Conservation (phyloP, 2,797 vertebrate species). For the Melanotaenia pygmaea region DNA sequence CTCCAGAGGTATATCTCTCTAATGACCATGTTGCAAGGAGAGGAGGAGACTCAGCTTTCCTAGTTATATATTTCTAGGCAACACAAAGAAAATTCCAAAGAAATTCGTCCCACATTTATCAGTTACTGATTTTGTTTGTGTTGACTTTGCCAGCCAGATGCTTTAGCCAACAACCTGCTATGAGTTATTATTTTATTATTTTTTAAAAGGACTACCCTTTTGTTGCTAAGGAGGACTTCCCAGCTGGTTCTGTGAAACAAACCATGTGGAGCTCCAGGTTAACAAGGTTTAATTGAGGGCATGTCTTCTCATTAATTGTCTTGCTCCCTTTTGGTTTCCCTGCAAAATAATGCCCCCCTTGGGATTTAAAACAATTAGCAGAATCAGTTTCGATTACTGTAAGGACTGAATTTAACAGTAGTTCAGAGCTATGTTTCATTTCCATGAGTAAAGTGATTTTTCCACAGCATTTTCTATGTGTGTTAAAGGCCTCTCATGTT, state of each 20-base stretch:
- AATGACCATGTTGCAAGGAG: too few species aligned
- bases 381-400: constrained; percentile 7
- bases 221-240: background rate
- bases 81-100: background rate
- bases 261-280: background rate
- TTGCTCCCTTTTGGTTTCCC: background rate
- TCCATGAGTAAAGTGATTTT: background rate
- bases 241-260: background rate
- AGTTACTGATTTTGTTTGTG: background rate
- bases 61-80: too few species aligned
- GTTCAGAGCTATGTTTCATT: constrained; percentile 1
- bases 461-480: constrained; percentile 3
- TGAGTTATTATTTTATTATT: background rate
- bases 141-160: background rate
- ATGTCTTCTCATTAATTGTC: background rate
- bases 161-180: background rate
- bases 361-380: background rate
- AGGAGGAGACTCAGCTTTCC: too few species aligned
- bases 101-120: background rate
- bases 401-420: background rate
- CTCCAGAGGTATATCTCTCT: too few species aligned
- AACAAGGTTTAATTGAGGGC: background rate
- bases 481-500: constrained; percentile 7
- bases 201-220: background rate
- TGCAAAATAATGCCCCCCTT: constrained; percentile 12